Base-by-base conservation (phyloP, 2,113 vertebrate species). In the Lontra canadensis region DNA sequence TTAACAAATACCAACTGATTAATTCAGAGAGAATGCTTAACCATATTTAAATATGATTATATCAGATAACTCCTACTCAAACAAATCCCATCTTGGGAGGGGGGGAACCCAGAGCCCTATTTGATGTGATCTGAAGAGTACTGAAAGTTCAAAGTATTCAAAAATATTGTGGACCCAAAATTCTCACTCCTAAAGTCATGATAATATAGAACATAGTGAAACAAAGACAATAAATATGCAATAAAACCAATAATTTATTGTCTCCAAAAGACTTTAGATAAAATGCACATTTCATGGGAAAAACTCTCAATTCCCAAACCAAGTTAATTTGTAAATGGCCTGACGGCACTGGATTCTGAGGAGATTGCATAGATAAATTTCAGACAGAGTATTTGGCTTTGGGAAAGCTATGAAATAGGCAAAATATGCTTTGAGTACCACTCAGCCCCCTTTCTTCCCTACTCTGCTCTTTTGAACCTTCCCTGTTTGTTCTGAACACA, bases 1-100 rank as follows among this genome's bases (percentile, higher is more conserved):
- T 93, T 98, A 94, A 96, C 61, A 97, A 95, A 97, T 23, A 89
- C 8, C 83, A 97, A 59, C n/a, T 88, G 81, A 93, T 98, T 98
- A 97, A 96, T 96, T 97, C 34, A 93, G 88, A 95, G 31, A 96
- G 55, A 34, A 31, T 49, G 8, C 15, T 84, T 84, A 95, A 86
- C 25, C 63, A 65, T 65, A 65, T 65, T 67, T 67, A 96, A 81
- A 73, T 61, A 87, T 21, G 13, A 8, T 89, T 89, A 88, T 2
- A 80, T 86, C 69, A 67, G 12, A 88, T 71, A 11, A 65, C 23
- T 92, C 23, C 31, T 57, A 86, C 7, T 91, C 81, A 93, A 80
- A 93, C 47, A 96, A 88, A 95, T 80, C 34, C 47, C 63, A 49
- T 59, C 4, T 34, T 57, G 57, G 7, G 59, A 13, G 47, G 15